These are phyloP conservation scores for Lithosia quadra DNA, from an alignment of 2,888 invertebrate genomes.

Conservation along the genomic window DNA sequence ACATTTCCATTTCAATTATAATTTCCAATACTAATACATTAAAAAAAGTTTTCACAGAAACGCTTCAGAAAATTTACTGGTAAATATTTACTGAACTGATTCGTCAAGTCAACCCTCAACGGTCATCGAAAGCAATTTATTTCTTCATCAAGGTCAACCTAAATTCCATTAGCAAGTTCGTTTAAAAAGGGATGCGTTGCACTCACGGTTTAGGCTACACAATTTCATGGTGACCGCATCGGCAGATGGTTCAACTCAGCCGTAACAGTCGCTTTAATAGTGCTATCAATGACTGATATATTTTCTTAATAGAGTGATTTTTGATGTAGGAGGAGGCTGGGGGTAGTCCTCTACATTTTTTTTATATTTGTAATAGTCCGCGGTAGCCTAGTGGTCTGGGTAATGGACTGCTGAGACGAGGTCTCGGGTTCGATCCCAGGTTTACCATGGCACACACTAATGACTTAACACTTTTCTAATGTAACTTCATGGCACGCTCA, in stretches of 20 bases:
- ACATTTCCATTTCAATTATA: background rate
- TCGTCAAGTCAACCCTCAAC: background rate
- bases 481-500: no score
- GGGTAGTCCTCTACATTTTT: no score
- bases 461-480: no score
- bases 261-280: background rate
- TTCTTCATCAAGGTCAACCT: constrained; percentile 10
- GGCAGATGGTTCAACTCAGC: constrained; percentile 7
- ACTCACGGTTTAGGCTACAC: constrained; percentile 11
- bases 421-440: no score
- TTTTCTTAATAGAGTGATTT: background rate
- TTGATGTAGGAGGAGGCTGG: background rate
- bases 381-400: no score
- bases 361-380: no score
- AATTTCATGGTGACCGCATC: constrained; percentile 18
- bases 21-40: background rate
- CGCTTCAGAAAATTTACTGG: background rate
- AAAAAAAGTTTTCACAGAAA: background rate
- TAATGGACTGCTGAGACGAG: no score
- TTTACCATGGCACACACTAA: no score
- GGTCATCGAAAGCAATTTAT: constrained; percentile 14
- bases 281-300: background rate
- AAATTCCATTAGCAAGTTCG: constrained; percentile 13
- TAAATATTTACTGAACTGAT: background rate
- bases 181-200: constrained; percentile 2